Percentiles rank a stretch among this genome's conserved stretches.
phyloP scores from a whole-genome alignment of 2,797 vertebrate species.

The Paedocypris micromegethes region DNA sequence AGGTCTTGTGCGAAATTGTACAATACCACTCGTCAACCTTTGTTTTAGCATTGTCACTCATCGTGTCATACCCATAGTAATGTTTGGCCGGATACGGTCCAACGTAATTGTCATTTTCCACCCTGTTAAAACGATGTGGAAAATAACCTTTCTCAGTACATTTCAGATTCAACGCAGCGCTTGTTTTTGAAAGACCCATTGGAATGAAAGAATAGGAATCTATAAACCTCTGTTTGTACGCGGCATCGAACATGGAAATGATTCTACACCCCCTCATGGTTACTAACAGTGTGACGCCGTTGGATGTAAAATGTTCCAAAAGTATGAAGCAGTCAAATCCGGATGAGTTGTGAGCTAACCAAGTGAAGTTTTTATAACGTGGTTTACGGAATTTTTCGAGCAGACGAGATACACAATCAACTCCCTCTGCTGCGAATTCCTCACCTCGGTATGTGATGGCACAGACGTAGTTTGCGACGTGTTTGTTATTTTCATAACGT shows the following conservation, averaged over 20 bases:
- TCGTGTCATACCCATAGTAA: background rate
- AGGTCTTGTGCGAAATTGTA: background rate
- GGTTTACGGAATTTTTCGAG: background rate
- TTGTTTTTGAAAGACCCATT: constrained; percentile 2
- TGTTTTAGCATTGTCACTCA: background rate
- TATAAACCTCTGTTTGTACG: background rate
- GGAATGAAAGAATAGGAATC: constrained; percentile 1
- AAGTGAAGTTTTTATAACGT: background rate
- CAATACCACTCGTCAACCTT: background rate
- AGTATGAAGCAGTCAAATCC: constrained; percentile 14
- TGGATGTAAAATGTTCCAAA: background rate
- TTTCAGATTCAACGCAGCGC: background rate
- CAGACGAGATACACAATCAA: background rate
- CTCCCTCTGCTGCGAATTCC: background rate
- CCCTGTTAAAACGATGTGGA: background rate
- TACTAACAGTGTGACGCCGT: background rate
- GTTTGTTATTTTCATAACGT: background rate
- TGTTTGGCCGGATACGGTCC: background rate
- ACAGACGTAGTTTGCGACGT: too few species aligned
- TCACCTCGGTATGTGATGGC: too few species aligned
- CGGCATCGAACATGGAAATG: background rate
- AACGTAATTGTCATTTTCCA: background rate
- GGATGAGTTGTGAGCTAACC: background rate
- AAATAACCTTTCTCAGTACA: constrained; percentile 3
- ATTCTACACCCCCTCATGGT: background rate